Conservation (phyloP, 2,113 vertebrate genomes). For the Aspidoscelis tigris region DNA sequence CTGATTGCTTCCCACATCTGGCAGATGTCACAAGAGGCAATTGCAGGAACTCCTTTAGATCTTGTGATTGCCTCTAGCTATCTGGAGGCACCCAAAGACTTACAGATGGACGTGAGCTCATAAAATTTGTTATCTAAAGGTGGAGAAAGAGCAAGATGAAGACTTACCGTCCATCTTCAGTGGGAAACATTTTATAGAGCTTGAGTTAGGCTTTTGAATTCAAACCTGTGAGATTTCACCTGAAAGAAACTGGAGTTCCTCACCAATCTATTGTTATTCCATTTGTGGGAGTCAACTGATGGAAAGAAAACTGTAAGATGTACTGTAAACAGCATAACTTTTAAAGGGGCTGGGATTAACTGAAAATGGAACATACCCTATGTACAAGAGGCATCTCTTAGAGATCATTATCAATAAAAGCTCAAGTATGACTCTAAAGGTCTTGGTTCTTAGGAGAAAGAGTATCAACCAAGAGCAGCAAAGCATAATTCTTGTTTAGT, state of each 20-base stretch:
- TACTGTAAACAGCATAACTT: constrained; percentile 32
- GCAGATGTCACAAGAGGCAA: no score
- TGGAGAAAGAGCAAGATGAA: constrained; percentile 17
- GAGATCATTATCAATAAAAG: neutral
- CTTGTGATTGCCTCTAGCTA: no score
- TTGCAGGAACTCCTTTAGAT: no score
- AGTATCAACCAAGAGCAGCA: neutral
- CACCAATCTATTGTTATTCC: neutral
- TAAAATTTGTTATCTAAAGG: neutral
- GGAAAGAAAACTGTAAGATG: constrained; percentile 38
- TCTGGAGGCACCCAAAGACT: neutral
- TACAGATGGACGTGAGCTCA: neutral
- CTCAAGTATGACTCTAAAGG: neutral
- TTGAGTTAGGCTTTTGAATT: constrained; percentile 50
- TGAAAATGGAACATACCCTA: constrained; percentile 12
- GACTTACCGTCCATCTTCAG: constrained; percentile 47
- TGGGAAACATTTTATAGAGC: constrained; percentile 40
- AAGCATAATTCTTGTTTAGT: neutral
- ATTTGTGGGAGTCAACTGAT: constrained; percentile 8
- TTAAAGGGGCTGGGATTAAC: neutral
- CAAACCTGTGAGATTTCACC: constrained; percentile 51
- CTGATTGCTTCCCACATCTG: no score
- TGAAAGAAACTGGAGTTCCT: neutral
- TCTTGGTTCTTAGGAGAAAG: no score
- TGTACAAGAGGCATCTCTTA: neutral